Conservation (phyloP, 2,113 vertebrate genomes). For the Alaudala cheleensis region DNA sequence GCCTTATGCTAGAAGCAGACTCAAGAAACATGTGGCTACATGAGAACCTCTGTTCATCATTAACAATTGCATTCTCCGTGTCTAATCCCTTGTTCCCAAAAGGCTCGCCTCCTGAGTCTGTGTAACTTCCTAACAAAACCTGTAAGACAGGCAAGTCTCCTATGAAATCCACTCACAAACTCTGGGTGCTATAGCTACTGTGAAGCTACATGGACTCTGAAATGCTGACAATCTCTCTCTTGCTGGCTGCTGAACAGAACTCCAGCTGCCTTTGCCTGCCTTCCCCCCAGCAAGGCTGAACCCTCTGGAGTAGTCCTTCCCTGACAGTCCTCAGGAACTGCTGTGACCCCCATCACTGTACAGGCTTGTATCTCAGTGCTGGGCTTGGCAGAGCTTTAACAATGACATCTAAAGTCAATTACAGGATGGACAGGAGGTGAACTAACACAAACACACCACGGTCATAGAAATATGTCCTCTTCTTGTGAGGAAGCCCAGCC, state of each 20-base stretch:
- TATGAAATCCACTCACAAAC: not conserved
- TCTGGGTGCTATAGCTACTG: not conserved
- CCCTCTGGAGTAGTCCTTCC: not conserved
- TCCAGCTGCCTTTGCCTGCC: not conserved
- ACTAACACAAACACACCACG: accelerated
- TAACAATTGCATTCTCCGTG: not conserved
- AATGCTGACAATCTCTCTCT: not conserved
- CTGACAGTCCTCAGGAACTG: not conserved
- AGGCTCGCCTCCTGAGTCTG: not conserved
- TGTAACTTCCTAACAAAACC: not conserved
- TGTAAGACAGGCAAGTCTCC: not conserved
- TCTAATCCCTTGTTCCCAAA: not conserved
- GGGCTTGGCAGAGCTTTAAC: not conserved
- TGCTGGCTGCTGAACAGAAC: not conserved
- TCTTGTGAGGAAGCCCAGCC: not conserved
- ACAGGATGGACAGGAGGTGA: not conserved
- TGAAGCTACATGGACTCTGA: not conserved
- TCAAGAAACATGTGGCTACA: not conserved
- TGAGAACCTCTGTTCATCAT: not conserved
- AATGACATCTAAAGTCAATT: not conserved
- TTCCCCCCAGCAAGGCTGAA: not conserved
- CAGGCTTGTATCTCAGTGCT: not conserved
- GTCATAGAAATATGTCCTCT: not conserved
- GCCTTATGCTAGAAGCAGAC: not conserved
- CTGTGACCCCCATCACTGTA: accelerated